These are phyloP conservation scores for Babyrousa celebensis DNA, from an alignment of 2,797 vertebrate genomes.

Conservation along the genomic window DNA sequence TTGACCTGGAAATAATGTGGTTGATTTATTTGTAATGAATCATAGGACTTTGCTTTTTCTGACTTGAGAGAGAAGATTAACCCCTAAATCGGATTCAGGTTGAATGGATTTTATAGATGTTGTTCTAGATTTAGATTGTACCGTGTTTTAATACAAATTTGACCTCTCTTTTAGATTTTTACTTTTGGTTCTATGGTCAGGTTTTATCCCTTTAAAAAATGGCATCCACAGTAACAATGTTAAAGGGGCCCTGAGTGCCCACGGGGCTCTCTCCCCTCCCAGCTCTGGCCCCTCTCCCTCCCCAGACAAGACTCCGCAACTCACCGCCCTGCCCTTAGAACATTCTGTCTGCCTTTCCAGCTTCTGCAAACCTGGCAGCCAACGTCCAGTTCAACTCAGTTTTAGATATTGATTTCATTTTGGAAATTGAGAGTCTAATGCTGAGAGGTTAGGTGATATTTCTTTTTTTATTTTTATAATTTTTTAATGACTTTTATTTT, in stretches of 20 bases:
- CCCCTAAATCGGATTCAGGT: background rate
- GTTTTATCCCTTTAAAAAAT: background rate
- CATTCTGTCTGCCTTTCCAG: background rate
- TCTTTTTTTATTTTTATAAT: background rate
- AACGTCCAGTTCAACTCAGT: background rate
- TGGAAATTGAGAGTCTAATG: background rate
- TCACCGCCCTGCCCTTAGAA: background rate
- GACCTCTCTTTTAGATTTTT: background rate
- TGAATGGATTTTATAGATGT: constrained; percentile 41
- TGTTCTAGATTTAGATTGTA: background rate
- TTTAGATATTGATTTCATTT: constrained; percentile 14
- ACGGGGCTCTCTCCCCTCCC: fast-evolving
- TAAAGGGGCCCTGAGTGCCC: background rate
- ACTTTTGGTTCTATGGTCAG: background rate
- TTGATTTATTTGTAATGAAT: background rate
- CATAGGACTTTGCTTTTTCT: constrained; percentile 19
- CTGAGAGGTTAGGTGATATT: background rate
- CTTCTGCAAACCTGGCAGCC: background rate
- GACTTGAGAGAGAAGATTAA: background rate
- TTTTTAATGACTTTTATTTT: too few relatives aligned
- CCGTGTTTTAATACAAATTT: background rate
- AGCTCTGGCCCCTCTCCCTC: background rate
- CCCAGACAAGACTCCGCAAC: too few relatives aligned
- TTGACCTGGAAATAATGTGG: constrained; percentile 26
- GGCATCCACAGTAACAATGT: background rate